Conservation (phyloP, 1,140 invertebrate species). For the Chironomus tepperi region DNA sequence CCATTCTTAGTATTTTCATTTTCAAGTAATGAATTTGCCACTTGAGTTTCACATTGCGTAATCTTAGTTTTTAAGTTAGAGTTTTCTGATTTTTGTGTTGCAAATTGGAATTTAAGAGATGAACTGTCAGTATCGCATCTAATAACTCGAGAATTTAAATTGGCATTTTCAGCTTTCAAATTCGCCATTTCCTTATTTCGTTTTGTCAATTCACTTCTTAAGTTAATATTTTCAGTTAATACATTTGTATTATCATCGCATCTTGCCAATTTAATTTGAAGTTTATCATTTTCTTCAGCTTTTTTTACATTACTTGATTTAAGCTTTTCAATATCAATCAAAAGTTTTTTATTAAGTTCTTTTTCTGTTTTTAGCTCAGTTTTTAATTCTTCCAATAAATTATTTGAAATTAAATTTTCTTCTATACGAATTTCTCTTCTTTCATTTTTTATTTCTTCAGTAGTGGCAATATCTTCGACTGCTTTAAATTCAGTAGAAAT, state of each 20-base stretch:
- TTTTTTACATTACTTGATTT: no score
- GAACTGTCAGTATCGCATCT: neutral
- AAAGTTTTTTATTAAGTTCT: neutral
- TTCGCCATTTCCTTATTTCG: neutral
- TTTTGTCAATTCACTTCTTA: neutral
- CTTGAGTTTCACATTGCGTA: neutral
- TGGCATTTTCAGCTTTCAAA: conserved; percentile 4
- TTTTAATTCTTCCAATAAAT: neutral
- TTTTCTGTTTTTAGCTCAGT: neutral
- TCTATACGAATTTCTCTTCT: neutral
- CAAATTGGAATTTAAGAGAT: neutral
- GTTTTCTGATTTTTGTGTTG: neutral
- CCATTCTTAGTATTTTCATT: neutral
- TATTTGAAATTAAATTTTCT: neutral
- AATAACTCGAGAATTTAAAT: neutral
- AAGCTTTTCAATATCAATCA: neutral
- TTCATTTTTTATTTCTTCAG: neutral
- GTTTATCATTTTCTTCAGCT: neutral
- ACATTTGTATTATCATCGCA: neutral
- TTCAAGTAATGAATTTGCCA: neutral
- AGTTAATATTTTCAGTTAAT: neutral
- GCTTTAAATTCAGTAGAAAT: neutral
- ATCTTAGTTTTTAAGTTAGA: neutral
- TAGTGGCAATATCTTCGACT: neutral
- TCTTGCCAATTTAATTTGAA: neutral